Evolutionary conservation across 2,113 vertebrate species (phyloP), one percentile per base, ranked within the genome.

Genomic region (Marcusenius ussheri): DNA sequence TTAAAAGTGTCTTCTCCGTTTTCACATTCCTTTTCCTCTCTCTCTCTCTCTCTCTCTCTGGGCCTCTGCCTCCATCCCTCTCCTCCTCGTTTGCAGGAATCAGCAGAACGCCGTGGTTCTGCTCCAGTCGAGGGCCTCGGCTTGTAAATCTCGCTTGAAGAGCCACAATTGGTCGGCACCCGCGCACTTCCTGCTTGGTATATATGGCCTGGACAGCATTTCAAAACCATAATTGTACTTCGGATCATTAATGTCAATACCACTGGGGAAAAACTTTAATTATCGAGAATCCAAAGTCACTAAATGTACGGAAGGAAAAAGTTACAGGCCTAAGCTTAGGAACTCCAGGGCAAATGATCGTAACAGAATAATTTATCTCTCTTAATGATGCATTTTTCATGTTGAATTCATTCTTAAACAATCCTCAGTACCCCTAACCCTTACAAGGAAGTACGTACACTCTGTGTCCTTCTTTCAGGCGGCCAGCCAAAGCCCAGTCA

Each of bases 1-100:
- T 97, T 95, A 97, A 98, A 97, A 90, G 94, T 94, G 95, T 96
- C 96, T 96, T 97, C 95, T 96, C 96, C 96, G 53, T 58, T 89
- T 24, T 47, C 21, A 45, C 51, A 83, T 15, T 85, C 15, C 56
- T 58, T 39, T 62, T 88, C n/a, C 53, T 42, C 27, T 9, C 51
- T 39, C 58, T 50, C 45, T n/a, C 39, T 49, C 58, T 46, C 39
- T 46, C 53, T n/a, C 95, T 89, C 95, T 95, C 96, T 88, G 94
- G 95, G 94, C 96, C 95, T 95, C 96, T 96, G 95, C 96, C 95
- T 95, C 96, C 96, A 96, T 88, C 90, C 87, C 77, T 70, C 24
- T 42, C 47, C 88, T 89, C 49, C 53, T 39, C 39, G 10, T 53
- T 15, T 89, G 58, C 83, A 89, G 88, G 46, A 89, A 90, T 92